Evolutionary conservation across 2,113 vertebrate species (phyloP).

Genomic region (Pyrgilauda ruficollis): DNA sequence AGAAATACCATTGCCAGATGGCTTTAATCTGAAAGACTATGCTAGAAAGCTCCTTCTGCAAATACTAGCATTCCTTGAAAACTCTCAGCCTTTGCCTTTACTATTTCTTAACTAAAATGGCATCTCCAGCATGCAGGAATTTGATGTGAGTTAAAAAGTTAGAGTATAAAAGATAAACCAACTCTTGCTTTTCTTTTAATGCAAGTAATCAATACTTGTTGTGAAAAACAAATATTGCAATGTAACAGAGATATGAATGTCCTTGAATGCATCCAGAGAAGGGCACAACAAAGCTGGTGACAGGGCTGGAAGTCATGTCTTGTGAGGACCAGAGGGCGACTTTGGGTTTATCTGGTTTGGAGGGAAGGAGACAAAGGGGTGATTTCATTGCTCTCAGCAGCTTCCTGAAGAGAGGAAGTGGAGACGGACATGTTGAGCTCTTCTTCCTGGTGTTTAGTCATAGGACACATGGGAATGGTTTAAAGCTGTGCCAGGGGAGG

Average conservation of each 20-base stretch:
- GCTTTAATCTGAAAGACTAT: neutral
- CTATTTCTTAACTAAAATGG: neutral
- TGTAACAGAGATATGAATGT: neutral
- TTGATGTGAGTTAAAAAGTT: neutral
- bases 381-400: neutral
- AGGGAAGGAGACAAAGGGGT: neutral
- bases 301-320: neutral
- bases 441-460: neutral
- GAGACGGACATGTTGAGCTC: neutral
- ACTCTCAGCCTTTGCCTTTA: neutral
- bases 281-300: neutral
- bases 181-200: neutral
- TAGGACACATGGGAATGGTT: neutral
- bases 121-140: neutral
- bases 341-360: neutral
- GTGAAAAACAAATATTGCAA: neutral
- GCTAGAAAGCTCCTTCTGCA: neutral
- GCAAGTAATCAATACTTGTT: neutral
- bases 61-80: neutral
- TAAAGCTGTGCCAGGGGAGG: neutral
- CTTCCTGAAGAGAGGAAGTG: neutral
- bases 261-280: neutral
- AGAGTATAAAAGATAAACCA: neutral
- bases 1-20: neutral
- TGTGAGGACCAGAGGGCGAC: accelerated